Conservation (phyloP, 2,113 vertebrate genomes). For the Pelobates fuscus region DNA sequence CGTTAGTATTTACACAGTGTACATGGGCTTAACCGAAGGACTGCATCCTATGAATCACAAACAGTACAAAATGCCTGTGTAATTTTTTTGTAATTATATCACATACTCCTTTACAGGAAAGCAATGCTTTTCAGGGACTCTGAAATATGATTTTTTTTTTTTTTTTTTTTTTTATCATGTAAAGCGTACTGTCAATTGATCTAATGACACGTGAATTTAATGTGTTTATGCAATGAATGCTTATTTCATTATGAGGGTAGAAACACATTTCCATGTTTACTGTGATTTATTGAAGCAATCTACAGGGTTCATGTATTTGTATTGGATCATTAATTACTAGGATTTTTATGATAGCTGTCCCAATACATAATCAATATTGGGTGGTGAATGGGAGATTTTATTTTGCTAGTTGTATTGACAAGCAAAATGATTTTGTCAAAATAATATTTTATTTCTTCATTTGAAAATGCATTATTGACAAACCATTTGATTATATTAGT, state of each 20-base stretch:
- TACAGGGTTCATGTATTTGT: conserved; percentile 46
- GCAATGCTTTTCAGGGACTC: conserved; percentile 17
- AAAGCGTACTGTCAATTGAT: conserved; percentile 48
- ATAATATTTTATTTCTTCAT: conserved; percentile 2
- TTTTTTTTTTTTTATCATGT: conserved; percentile 44
- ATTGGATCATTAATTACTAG: conserved; percentile 49
- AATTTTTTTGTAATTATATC: no score
- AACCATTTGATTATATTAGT: background rate
- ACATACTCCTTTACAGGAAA: conserved; percentile 12
- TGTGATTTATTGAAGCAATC: conserved; percentile 48
- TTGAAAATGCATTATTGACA: background rate
- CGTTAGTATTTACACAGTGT: no score
- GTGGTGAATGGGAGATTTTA: conserved; percentile 36
- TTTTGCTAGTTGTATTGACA: conserved; percentile 14
- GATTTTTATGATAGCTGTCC: conserved; percentile 33
- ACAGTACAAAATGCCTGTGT: no score
- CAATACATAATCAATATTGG: conserved; percentile 46
- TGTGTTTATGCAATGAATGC: conserved; percentile 43
- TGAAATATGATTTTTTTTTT: conserved; percentile 17
- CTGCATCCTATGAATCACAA: no score
- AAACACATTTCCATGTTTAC: conserved; percentile 41
- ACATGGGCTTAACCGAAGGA: no score
- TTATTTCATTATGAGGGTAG: conserved; percentile 35
- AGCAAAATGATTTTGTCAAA: conserved; percentile 4
- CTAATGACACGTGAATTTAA: conserved; percentile 50